Base-by-base conservation (phyloP, 2,797 vertebrate species). In the Enteromius afrohamiltoni region DNA sequence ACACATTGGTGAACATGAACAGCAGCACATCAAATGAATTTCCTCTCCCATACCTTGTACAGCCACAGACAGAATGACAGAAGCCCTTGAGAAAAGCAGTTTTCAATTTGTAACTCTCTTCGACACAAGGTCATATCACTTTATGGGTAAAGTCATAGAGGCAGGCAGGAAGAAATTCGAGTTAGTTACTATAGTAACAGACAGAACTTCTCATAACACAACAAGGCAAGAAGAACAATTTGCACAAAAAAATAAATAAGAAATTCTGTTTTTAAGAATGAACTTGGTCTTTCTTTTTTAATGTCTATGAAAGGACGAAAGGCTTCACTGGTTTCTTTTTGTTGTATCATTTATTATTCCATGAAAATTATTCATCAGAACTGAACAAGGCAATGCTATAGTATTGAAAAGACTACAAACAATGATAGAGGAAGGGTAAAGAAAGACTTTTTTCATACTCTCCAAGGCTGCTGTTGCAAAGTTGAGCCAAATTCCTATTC, bases 401-500 rank as follows among this genome's bases (percentile, higher is more conserved):
- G 58, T 6, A 64, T 2, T 64, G 58, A 65, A 76, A 68, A 40
- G n/a, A 40, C 47, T 29, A 16, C 34, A 49, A 14, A 31, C 37
- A 67, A 26, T 7, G 3, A 17, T 9, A 67, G 60, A 79, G 29
- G 10, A 26, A 65, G 10, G 14, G n/a, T 4, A 45, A 58, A 69
- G 55, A 62, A 55, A 60, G 21, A 23, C 85, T 83, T 88, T 90
- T 87, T 85, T 82, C 89, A 86, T 91, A 88, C 91, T 93, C 88
- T 89, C 91, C 94, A 95, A 95, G 94, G 94, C 83, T 86, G 60
- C 47, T 75, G 74, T 77, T 78, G 86, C 87, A 89, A 88, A 92
- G 77, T 91, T 89, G 89, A 92, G 93, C 93, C 92, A 94, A 88
- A 93, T 88, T 91, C 90, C 79, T 90, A 91, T 93, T 91, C 91